Evolutionary conservation across 2,797 vertebrate species (phyloP), one percentile per base, ranked within the genome.

Genomic region (Gadopsis marmoratus): DNA sequence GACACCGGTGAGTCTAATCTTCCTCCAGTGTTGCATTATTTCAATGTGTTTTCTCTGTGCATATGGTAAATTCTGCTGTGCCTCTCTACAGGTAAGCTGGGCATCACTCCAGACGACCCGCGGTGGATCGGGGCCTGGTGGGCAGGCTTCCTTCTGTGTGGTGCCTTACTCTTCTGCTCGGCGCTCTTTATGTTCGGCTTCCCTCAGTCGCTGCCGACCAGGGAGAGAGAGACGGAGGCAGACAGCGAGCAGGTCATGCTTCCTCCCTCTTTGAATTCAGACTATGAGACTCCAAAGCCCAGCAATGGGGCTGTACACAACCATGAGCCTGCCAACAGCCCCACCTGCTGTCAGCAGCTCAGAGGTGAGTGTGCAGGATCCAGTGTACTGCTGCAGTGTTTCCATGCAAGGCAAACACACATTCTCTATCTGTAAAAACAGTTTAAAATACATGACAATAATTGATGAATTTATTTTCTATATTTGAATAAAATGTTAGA

Each of bases 101-200:
- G 94, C 93, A 97, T 99, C 90, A 97, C 97, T 13, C 97, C 97
- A 0, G 98, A 99, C 0, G 97, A 99, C 96, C 98, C 98, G 0
- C 96, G 97, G 53, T 99, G 98, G 98, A 99, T 99, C 1, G 98
- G 98, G 71, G 98, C 98, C 11, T 99, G 98, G 98, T 99, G 98
- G 98, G 97, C 95, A 0, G 98, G 98, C 84, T 99, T 99, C 91
- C 97, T 99, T 85, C 96, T 99, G 79, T 99, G 98, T 4, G 97
- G 97, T 94, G 98, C 96, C 96, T 97, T 99, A 95, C 97, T 99
- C 86, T 99, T 99, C 92, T 96, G 96, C 95, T 99, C 98, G 0
- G 96, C 98, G 51, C 93, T 99, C 86, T 88, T 97, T 50, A 99
- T 99, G 98, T 99, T 99, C 2, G 98, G 98, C 56, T 99, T 99